These are phyloP conservation scores for Trisateles emortualis DNA, from an alignment of 2,888 invertebrate species.

Conservation along the genomic window DNA sequence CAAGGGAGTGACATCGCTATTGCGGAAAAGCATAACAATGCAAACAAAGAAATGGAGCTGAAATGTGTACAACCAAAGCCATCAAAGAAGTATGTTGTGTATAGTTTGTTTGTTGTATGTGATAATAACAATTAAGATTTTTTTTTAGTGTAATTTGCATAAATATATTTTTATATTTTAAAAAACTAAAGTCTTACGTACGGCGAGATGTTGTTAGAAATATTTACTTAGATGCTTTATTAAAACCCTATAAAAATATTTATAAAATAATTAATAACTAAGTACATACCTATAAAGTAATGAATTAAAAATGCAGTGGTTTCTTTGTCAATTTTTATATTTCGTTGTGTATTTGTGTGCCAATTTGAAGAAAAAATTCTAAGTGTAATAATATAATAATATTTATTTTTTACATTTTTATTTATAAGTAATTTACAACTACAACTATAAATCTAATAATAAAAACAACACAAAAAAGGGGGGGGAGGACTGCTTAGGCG, in stretches of 20 bases:
- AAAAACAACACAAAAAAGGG: too few species aligned
- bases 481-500: too few species aligned
- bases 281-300: background rate
- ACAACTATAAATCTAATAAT: too few species aligned
- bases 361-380: background rate
- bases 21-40: conserved; percentile 93
- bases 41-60: conserved; percentile 95
- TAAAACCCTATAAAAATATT: too few species aligned
- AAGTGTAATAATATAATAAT: too few species aligned
- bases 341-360: background rate
- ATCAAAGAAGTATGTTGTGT: conserved; percentile 90
- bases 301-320: background rate
- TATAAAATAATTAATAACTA: background rate
- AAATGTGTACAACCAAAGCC: conserved; percentile 95
- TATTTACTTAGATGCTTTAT: background rate
- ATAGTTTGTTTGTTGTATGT: conserved; percentile 32
- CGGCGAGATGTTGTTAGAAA: too few species aligned
- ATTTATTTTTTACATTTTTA: too few species aligned
- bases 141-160: background rate
- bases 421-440: too few species aligned
- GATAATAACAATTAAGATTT: background rate
- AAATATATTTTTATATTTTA: background rate
- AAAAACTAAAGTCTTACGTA: too few species aligned
- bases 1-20: conserved; percentile 90
- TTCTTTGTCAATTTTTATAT: background rate